These are phyloP conservation scores for Varanus komodoensis DNA, from an alignment of 2,113 vertebrate genomes.

Conservation along the genomic window DNA sequence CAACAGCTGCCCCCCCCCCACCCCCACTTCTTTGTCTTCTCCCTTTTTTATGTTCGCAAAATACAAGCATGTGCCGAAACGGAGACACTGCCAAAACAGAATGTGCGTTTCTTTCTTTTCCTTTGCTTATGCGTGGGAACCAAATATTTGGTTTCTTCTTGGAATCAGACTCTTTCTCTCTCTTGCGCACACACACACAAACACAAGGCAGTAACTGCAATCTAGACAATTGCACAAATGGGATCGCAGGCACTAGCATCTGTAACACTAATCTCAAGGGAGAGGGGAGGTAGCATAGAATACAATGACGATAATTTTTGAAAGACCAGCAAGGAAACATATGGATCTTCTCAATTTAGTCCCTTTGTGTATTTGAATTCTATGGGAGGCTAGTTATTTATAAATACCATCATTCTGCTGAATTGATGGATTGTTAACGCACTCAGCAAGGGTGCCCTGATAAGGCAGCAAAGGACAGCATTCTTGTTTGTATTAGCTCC, in stretches of 20 bases:
- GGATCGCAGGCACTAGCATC: background rate
- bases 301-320: too few relatives aligned
- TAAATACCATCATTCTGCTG: background rate
- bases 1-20: too few relatives aligned
- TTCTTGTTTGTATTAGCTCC: background rate
- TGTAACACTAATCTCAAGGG: background rate
- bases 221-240: background rate
- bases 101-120: background rate
- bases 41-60: background rate
- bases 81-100: background rate
- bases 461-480: background rate
- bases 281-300: background rate
- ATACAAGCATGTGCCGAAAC: fast-evolving
- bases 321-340: background rate
- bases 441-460: background rate
- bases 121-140: background rate
- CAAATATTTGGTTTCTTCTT: background rate
- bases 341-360: background rate
- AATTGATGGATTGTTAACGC: background rate
- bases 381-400: constrained; percentile 1
- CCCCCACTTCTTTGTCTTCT: background rate
- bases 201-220: background rate
- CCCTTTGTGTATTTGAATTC: background rate
- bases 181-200: background rate
- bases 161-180: background rate